phyloP scores from a whole-genome alignment of 2,113 vertebrate genomes.

The Neogobius melanostomus region DNA sequence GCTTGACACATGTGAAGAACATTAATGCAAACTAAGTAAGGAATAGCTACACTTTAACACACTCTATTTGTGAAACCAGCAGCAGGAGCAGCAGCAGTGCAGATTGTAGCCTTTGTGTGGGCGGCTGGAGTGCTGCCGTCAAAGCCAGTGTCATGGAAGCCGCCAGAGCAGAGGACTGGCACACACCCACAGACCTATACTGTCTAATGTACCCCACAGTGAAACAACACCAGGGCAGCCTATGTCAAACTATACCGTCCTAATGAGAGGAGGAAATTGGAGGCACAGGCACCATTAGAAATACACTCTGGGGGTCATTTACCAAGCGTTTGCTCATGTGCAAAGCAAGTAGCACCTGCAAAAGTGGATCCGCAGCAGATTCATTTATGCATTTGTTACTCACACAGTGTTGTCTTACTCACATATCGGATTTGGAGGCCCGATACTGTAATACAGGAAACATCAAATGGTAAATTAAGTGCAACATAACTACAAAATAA shows the following conservation, averaged over 20 bases:
- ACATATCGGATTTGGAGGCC: too few species aligned
- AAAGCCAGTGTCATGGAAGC: background rate
- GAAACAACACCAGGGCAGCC: constrained; percentile 1
- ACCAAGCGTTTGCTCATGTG: too few species aligned
- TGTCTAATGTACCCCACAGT: constrained; percentile 21
- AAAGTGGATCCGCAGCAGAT: too few species aligned
- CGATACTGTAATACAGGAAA: too few species aligned
- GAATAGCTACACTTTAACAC: background rate
- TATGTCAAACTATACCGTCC: constrained; percentile 10
- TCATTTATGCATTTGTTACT: too few species aligned
- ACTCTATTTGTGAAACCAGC: background rate
- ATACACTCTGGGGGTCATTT: too few species aligned
- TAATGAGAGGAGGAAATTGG: too few species aligned
- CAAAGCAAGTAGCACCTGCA: too few species aligned
- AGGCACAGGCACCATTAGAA: background rate
- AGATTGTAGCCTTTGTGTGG: constrained; percentile 3
- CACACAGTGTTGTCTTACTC: too few species aligned
- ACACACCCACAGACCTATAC: constrained; percentile 18
- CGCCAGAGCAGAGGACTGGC: constrained; percentile 31
- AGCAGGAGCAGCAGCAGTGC: too few species aligned
- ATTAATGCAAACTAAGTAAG: background rate
- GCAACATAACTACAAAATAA: too few species aligned
- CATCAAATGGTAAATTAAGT: too few species aligned
- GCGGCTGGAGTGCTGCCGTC: background rate
- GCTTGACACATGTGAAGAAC: background rate